Conservation (phyloP, 2,797 vertebrate species). For the Poeciliopsis turneri region DNA sequence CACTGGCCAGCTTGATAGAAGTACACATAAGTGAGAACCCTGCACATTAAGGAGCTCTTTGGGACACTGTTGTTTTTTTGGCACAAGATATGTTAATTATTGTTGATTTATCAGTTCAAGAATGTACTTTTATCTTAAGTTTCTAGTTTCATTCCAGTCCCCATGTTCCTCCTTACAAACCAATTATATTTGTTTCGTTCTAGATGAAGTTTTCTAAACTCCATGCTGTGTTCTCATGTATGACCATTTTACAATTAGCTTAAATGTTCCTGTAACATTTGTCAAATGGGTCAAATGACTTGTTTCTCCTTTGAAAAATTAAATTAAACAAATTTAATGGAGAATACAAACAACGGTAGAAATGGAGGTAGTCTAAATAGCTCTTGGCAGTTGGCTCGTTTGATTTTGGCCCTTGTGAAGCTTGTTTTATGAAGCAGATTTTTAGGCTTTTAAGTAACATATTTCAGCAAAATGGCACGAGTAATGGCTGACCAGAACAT, state of each 20-base stretch:
- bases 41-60: background rate
- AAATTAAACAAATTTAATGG: background rate
- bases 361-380: background rate
- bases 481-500: background rate
- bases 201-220: background rate
- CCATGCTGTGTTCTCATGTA: background rate
- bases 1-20: background rate
- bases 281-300: background rate
- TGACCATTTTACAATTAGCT: too few relatives aligned
- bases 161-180: background rate
- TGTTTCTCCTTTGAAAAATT: background rate
- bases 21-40: background rate
- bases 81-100: background rate
- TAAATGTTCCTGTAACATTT: background rate
- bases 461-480: background rate
- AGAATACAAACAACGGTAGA: background rate
- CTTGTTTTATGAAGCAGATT: background rate
- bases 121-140: background rate
- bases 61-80: background rate
- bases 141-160: background rate
- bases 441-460: background rate
- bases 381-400: background rate
- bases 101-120: background rate
- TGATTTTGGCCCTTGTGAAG: background rate
- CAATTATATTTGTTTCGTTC: background rate